Conservation (phyloP, 2,797 vertebrate genomes). For the Benthosema pterotum region DNA sequence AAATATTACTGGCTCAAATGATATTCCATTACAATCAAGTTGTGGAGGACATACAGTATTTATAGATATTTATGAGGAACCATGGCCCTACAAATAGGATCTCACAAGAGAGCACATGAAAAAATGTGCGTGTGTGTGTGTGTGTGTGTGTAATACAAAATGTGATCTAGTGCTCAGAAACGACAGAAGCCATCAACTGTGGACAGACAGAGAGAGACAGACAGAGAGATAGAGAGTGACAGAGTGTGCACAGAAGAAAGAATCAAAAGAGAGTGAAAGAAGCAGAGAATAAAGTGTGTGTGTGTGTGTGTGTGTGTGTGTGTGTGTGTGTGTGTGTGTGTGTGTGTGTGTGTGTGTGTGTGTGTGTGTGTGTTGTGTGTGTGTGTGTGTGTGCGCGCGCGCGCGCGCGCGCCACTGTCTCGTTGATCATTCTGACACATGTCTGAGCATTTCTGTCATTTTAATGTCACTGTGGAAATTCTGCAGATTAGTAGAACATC, state of each 20-base stretch:
- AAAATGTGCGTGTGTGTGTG: neutral
- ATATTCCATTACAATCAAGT: too few relatives aligned
- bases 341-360: slow-evolving; percentile 30
- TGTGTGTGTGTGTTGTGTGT: slow-evolving; percentile 35
- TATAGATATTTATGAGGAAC: too few relatives aligned
- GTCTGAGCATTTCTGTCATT: slow-evolving; percentile 82
- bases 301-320: slow-evolving; percentile 41
- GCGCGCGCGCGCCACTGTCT: slow-evolving; percentile 65
- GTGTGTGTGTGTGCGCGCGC: slow-evolving; percentile 54
- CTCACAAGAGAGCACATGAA: too few relatives aligned
- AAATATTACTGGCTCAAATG: too few relatives aligned
- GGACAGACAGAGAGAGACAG: slow-evolving; percentile 60
- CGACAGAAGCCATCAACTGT: slow-evolving; percentile 61
- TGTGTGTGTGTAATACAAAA: slow-evolving; percentile 35
- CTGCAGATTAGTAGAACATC: slow-evolving; percentile 79
- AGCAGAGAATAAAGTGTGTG: slow-evolving; percentile 4
- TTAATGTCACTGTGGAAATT: slow-evolving; percentile 83
- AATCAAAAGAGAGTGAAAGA: slow-evolving; percentile 63
- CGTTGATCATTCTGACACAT: slow-evolving; percentile 82
- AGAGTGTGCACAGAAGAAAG: slow-evolving; percentile 72
- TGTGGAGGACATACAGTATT: too few relatives aligned
- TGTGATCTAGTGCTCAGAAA: slow-evolving; percentile 67
- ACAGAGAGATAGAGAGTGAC: slow-evolving; percentile 68
- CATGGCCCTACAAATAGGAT: too few relatives aligned
- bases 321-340: slow-evolving; percentile 24